These are phyloP conservation scores for Scyliorhinus canicula DNA, from an alignment of 2,797 vertebrate genomes.

Conservation along the genomic window DNA sequence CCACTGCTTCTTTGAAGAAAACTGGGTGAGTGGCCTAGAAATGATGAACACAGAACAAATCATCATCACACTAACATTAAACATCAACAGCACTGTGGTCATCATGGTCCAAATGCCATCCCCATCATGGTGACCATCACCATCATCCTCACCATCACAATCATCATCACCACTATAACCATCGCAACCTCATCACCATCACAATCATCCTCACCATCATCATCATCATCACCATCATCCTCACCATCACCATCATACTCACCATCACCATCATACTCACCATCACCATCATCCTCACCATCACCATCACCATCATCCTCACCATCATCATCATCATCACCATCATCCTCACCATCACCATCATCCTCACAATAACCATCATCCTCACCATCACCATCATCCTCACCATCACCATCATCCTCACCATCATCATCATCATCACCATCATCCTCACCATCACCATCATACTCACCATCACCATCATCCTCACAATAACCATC, in stretches of 20 bases:
- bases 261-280: background rate
- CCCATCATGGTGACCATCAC: background rate
- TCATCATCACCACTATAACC: background rate
- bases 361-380: background rate
- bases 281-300: no score
- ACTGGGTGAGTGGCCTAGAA: conserved; percentile 43
- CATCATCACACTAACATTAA: background rate
- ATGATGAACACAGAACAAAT: background rate
- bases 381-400: no score
- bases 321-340: background rate
- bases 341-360: background rate
- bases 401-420: background rate
- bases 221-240: no score
- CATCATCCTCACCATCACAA: no score
- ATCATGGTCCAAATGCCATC: background rate
- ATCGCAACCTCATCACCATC: no score
- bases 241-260: no score
- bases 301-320: no score
- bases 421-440: no score
- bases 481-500: background rate
- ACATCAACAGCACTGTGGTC: no score
- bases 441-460: background rate
- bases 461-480: background rate
- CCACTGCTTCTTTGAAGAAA: conserved; percentile 55
- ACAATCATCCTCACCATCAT: no score